Evolutionary conservation across 1,140 invertebrate genomes (phyloP).

Genomic region (Drosophila tristis): DNA sequence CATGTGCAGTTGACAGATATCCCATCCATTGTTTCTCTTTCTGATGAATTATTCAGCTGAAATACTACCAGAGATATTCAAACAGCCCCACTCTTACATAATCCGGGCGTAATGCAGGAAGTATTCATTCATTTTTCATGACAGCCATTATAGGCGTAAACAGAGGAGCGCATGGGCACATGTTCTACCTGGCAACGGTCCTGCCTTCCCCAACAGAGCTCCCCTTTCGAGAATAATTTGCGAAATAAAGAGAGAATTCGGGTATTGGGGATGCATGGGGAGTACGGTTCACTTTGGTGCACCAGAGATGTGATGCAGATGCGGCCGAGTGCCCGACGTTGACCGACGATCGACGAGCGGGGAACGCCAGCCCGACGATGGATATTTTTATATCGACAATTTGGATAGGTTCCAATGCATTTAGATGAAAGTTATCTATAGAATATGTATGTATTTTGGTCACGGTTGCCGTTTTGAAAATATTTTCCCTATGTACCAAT

Average conservation of each 20-base stretch:
- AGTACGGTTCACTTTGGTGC: slow-evolving; percentile 24
- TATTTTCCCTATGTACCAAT: slow-evolving; percentile 71
- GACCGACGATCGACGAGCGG: slow-evolving; percentile 46
- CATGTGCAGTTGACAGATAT: slow-evolving; percentile 42
- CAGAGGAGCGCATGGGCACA: slow-evolving; percentile 34
- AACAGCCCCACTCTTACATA: slow-evolving; percentile 55
- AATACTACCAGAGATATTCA: slow-evolving; percentile 28
- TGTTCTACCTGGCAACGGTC: slow-evolving; percentile 50
- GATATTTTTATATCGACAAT: slow-evolving; percentile 82
- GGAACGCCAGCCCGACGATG: slow-evolving; percentile 61
- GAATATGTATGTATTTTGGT: slow-evolving; percentile 79
- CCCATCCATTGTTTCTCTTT: slow-evolving; percentile 8
- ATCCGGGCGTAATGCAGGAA: slow-evolving; percentile 73
- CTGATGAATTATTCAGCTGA: slow-evolving; percentile 4
- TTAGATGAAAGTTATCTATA: slow-evolving; percentile 81
- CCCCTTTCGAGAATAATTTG: slow-evolving; percentile 6
- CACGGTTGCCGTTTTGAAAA: slow-evolving; percentile 77
- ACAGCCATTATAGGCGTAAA: slow-evolving; percentile 39
- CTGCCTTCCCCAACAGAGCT: background rate
- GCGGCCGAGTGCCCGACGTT: slow-evolving; percentile 43
- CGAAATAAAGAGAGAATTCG: slow-evolving; percentile 29
- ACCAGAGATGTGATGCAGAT: slow-evolving; percentile 33
- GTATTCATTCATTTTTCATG: slow-evolving; percentile 79
- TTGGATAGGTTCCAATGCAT: slow-evolving; percentile 83
- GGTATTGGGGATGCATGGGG: slow-evolving; percentile 27